Percentiles rank a stretch among this genome's conserved stretches.
phyloP scores from a whole-genome alignment of 2,888 invertebrate genomes.

The Minunthozetes semirufus region DNA sequence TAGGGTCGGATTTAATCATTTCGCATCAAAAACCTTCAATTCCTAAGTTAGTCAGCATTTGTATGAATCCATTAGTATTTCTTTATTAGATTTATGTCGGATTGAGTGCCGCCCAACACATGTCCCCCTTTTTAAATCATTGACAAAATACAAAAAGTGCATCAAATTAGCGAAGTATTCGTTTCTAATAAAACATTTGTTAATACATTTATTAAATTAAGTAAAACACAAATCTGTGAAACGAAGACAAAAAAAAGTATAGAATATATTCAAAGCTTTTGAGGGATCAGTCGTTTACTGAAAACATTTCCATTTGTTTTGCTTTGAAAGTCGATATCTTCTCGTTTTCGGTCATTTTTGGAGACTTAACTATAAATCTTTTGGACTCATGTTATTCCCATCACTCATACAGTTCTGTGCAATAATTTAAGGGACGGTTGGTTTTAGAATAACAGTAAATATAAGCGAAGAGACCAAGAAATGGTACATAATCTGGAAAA shows the following conservation, averaged over 20 bases:
- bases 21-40: neutral
- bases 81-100: neutral
- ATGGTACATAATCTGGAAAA: neutral
- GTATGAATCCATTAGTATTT: constrained; percentile 1
- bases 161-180: neutral
- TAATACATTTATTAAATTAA: neutral
- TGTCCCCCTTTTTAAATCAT: neutral
- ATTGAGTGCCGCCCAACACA: neutral
- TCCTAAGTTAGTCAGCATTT: neutral
- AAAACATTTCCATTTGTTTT: neutral
- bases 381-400: neutral
- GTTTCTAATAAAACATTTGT: neutral
- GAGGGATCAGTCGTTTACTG: neutral
- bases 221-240: neutral
- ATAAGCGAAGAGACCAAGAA: neutral
- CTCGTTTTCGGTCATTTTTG: neutral
- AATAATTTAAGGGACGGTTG: no score
- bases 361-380: neutral
- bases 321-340: neutral
- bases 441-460: neutral
- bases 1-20: constrained; percentile 1
- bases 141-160: neutral
- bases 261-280: neutral
- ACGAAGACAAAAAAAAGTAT: no score
- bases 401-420: no score